Conservation (phyloP, 2,113 vertebrate genomes). For the Menidia beryllina region DNA sequence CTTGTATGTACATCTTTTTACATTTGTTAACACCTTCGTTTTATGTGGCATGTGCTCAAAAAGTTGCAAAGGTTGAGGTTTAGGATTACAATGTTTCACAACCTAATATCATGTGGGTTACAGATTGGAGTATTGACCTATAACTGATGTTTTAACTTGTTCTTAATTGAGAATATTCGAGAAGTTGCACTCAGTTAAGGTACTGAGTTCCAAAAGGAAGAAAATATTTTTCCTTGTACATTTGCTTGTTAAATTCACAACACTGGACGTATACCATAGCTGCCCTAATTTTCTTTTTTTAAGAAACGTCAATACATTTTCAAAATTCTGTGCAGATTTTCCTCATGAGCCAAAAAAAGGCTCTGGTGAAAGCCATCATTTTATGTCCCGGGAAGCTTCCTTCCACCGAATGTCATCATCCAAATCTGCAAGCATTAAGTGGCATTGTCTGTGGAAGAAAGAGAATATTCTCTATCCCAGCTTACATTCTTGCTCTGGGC, state of each 20-base stretch:
- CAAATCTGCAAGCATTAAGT: constrained; percentile 17
- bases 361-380: constrained; percentile 10
- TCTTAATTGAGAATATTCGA: too few relatives aligned
- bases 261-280: background rate
- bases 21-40: too few relatives aligned
- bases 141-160: too few relatives aligned
- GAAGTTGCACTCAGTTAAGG: too few relatives aligned
- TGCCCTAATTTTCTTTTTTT: background rate
- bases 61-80: too few relatives aligned
- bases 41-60: too few relatives aligned
- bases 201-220: too few relatives aligned
- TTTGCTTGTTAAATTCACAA: background rate
- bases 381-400: constrained; percentile 15
- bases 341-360: background rate
- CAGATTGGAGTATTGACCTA: constrained; percentile 1
- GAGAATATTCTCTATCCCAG: constrained; percentile 28
- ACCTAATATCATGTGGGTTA: background rate
- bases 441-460: constrained; percentile 22
- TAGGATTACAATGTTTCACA: too few relatives aligned
- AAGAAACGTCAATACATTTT: background rate
- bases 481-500: constrained; percentile 41
- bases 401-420: constrained; percentile 32
- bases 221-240: too few relatives aligned
- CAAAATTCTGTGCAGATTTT: constrained; percentile 8
- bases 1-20: too few relatives aligned